These are phyloP conservation scores for Thryonomys swinderianus DNA, from an alignment of 2,113 vertebrate species.

Conservation along the genomic window DNA sequence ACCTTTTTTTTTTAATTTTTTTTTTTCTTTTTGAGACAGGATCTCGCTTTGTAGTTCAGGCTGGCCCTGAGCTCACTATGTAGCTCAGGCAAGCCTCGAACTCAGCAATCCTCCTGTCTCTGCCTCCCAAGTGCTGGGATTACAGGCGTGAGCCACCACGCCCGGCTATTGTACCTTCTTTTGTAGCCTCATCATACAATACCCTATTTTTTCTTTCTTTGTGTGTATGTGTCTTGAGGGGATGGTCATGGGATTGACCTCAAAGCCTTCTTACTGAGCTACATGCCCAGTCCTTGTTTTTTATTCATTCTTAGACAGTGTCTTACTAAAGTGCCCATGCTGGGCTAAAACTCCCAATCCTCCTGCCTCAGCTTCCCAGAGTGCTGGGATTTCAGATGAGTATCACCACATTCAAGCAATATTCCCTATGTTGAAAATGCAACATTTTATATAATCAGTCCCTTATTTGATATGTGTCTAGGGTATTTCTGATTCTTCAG, in stretches of 20 bases:
- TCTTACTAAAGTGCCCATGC: not conserved
- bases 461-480: not conserved
- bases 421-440: not conserved
- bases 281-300: not conserved
- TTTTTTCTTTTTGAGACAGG: no score
- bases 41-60: no score
- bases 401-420: not conserved
- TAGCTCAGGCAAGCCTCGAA: no score
- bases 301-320: not conserved
- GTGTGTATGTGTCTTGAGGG: no score
- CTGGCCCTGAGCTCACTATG: no score
- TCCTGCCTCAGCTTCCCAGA: not conserved
- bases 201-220: not conserved
- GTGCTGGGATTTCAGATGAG: not conserved
- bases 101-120: no score
- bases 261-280: not conserved
- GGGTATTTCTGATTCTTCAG: not conserved
- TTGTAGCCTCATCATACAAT: not conserved
- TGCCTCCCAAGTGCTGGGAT: no score
- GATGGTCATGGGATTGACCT: not conserved
- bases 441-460: conserved; percentile 1
- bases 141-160: no score
- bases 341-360: not conserved
- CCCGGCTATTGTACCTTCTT: no score
- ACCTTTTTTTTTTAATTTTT: not conserved